Conservation (phyloP, 1,140 invertebrate species). For the Pectinophora gossypiella region DNA sequence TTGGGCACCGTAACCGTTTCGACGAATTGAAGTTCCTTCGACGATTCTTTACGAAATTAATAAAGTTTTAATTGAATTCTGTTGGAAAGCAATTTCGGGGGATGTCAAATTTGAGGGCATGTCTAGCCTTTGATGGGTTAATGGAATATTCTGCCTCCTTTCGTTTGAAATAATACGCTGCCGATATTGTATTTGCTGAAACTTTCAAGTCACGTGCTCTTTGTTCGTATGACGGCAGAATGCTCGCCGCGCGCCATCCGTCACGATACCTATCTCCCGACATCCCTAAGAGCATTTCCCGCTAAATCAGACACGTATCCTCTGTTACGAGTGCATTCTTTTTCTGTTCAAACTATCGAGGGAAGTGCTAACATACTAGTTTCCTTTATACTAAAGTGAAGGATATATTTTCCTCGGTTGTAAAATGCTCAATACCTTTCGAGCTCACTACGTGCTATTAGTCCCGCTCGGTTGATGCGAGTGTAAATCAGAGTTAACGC, state of each 20-base stretch:
- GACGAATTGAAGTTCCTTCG: conserved; percentile 43
- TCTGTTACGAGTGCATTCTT: neutral
- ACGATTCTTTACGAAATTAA: conserved; percentile 65
- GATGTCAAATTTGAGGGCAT: conserved; percentile 38
- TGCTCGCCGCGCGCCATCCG: conserved; percentile 12
- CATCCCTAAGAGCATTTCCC: neutral
- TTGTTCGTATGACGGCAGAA: conserved; percentile 38
- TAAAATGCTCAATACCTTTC: neutral
- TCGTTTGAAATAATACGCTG: neutral
- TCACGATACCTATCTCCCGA: neutral
- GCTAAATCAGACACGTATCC: neutral
- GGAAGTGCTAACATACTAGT: neutral
- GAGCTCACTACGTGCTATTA: neutral
- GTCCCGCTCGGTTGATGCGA: conserved; percentile 24
- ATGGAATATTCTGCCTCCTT: neutral
- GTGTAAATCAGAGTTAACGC: conserved; percentile 54
- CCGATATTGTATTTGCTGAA: too few species aligned
- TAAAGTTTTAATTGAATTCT: conserved; percentile 72
- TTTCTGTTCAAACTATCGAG: too few species aligned
- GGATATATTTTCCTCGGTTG: neutral
- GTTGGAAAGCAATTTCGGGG: conserved; percentile 46
- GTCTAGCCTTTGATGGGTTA: conserved; percentile 19
- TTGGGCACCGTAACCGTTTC: conserved; percentile 47
- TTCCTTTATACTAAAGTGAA: neutral
- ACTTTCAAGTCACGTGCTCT: conserved; percentile 5